Percentiles rank a stretch among this genome's conserved stretches.
Evolutionary conservation across 2,888 invertebrate species (phyloP).

Genomic region (Mimachlamys varia): DNA sequence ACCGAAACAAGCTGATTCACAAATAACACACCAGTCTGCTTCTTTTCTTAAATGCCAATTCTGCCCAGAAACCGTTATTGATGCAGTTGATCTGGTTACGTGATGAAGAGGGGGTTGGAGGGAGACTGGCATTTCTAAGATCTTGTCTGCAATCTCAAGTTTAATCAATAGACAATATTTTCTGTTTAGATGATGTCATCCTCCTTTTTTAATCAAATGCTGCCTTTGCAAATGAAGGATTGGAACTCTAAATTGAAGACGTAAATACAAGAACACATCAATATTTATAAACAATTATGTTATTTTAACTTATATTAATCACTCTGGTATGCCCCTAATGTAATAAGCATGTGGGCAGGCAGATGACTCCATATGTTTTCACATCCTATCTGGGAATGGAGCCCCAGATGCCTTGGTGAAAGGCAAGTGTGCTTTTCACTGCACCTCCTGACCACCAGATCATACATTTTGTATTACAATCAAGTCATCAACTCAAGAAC

Average conservation of each 20-base stretch:
- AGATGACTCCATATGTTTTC: no score
- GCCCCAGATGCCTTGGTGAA: no score
- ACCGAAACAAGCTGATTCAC: background rate
- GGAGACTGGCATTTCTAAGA: no score
- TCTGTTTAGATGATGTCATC: background rate
- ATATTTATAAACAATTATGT: no score
- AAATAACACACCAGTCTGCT: no score
- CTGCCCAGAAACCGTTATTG: background rate
- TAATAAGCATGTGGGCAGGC: no score
- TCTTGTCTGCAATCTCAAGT: background rate
- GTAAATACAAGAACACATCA: no score
- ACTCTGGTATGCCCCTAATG: no score
- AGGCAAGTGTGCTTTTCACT: no score
- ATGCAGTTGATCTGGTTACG: background rate
- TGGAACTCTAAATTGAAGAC: background rate
- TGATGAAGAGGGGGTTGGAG: background rate
- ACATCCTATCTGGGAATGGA: no score
- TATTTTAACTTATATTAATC: no score
- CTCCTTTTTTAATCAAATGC: background rate
- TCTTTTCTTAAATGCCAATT: background rate
- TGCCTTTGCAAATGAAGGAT: background rate
- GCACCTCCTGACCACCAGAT: no score
- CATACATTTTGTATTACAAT: background rate
- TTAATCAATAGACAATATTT: background rate
- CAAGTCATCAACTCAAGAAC: background rate